Evolutionary conservation across 2,797 vertebrate genomes (phyloP).

Genomic region (Apodemus agrarius): DNA sequence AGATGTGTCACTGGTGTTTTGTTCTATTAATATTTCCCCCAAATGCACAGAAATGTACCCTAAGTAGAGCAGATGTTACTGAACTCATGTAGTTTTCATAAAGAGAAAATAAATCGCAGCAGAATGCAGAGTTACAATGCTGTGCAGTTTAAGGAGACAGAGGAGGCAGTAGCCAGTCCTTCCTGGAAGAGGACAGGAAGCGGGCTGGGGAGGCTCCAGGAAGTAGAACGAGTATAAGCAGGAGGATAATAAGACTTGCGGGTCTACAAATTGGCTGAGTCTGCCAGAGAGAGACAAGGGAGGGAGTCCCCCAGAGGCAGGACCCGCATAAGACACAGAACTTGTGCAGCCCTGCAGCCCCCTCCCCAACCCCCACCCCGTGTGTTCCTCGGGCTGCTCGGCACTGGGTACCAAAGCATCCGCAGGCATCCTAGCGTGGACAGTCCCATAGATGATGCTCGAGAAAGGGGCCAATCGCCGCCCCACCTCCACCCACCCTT

Average conservation of each 20-base stretch:
- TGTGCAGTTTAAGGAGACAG: not conserved
- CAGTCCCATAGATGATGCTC: not conserved
- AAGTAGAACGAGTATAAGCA: not conserved
- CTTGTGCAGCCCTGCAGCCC: too few species aligned
- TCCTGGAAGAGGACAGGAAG: not conserved
- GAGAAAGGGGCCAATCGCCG: not conserved
- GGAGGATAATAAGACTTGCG: not conserved
- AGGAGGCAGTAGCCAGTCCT: not conserved
- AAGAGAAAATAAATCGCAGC: not conserved
- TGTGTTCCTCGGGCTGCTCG: not conserved
- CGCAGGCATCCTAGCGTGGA: not conserved
- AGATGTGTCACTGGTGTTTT: not conserved
- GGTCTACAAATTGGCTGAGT: not conserved
- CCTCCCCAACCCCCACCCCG: too few species aligned
- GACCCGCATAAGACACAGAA: not conserved
- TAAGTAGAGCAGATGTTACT: not conserved
- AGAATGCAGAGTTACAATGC: not conserved
- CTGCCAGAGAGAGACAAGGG: too few species aligned
- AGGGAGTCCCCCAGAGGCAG: rapidly evolving
- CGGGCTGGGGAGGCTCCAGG: not conserved
- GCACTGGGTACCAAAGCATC: not conserved
- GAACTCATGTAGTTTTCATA: not conserved
- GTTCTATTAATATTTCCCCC: not conserved
- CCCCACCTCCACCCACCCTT: too few species aligned
- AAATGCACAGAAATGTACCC: not conserved